Conservation (phyloP, 2,113 vertebrate species). For the Anhinga anhinga region DNA sequence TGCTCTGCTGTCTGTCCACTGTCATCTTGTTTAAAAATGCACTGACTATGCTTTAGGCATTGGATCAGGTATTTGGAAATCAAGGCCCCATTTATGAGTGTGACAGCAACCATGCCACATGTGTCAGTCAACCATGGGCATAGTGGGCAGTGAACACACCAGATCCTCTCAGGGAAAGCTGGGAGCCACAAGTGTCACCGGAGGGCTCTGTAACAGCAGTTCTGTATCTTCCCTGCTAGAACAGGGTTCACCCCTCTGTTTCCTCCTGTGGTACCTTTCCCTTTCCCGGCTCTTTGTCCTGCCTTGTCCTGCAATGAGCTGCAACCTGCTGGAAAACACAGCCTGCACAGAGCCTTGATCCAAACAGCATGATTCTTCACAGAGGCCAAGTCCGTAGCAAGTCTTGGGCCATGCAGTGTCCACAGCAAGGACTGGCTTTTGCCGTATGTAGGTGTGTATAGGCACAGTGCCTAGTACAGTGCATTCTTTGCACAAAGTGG, state of each 20-base stretch:
- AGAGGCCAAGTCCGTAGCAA: neutral
- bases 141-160: neutral
- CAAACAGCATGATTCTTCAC: fast-evolving
- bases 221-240: too few species aligned
- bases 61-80: neutral
- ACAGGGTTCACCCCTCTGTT: fast-evolving
- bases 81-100: neutral
- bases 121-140: fast-evolving
- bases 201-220: neutral
- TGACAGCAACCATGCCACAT: neutral
- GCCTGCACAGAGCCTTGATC: neutral
- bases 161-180: fast-evolving
- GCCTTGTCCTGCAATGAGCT: neutral
- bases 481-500: neutral
- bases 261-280: neutral
- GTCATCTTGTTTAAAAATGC: neutral
- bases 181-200: fast-evolving
- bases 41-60: neutral
- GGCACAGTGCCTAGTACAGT: neutral
- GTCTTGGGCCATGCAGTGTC: neutral
- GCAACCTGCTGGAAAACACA: neutral
- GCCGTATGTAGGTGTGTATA: fast-evolving
- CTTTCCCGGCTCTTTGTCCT: neutral
- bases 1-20: neutral
- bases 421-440: neutral